Conservation (phyloP, 2,888 invertebrate genomes). For the Onthophagus sagittarius region DNA sequence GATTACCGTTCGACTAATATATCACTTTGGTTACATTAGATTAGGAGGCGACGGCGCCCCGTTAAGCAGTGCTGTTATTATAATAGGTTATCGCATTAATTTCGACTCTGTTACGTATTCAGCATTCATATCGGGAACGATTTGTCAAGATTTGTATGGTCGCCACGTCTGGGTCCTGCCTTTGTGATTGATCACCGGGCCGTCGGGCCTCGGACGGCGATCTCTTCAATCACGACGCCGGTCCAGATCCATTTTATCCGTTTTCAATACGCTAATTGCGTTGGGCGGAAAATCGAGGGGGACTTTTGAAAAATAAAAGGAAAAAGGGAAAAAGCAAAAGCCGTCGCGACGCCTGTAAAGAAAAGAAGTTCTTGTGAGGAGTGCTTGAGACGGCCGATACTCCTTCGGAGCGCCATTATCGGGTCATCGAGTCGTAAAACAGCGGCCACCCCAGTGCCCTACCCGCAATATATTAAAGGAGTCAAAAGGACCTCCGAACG, state of each 20-base stretch:
- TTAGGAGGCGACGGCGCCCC: slow-evolving; percentile 6
- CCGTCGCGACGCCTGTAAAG: not conserved
- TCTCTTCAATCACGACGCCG: slow-evolving; percentile 43
- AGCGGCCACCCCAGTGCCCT: not conserved
- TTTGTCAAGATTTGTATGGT: slow-evolving; percentile 49
- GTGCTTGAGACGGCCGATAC: not conserved
- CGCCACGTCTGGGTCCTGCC: slow-evolving; percentile 37
- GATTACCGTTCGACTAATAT: slow-evolving; percentile 10
- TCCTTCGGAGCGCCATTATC: not conserved
- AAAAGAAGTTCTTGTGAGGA: not conserved
- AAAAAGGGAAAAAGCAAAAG: not conserved
- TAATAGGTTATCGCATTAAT: slow-evolving; percentile 24
- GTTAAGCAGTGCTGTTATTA: slow-evolving; percentile 2
- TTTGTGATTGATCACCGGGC: slow-evolving; percentile 45
- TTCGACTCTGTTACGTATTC: slow-evolving; percentile 39
- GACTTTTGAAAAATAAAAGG: not conserved
- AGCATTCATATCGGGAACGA: slow-evolving; percentile 47
- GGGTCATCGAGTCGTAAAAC: not conserved
- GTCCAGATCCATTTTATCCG: slow-evolving; percentile 21
- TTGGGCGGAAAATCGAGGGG: slow-evolving; percentile 18
- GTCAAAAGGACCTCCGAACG: not conserved
- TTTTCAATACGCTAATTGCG: slow-evolving; percentile 24
- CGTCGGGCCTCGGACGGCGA: slow-evolving; percentile 43
- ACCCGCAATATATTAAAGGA: not conserved
- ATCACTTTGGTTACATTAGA: slow-evolving; percentile 13